Evolutionary conservation across 2,888 invertebrate species (phyloP).

Genomic region (Eurois occulta): DNA sequence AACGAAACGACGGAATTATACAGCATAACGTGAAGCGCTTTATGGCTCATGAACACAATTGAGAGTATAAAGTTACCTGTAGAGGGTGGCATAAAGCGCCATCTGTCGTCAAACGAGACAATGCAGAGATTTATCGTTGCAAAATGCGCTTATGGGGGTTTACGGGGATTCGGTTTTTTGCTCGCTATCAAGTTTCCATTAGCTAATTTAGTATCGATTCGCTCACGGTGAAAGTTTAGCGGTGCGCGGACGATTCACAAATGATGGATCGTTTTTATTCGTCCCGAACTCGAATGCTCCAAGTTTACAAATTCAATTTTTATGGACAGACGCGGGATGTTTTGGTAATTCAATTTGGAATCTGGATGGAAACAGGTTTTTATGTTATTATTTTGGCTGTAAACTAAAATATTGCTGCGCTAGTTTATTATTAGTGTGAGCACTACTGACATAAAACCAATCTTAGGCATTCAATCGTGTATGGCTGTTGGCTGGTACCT

Average conservation of each 20-base stretch:
- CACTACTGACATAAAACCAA: background rate
- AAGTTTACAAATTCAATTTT: conserved; percentile 84
- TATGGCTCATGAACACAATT: conserved; percentile 51
- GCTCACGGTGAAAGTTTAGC: conserved; percentile 81
- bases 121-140: conserved; percentile 87
- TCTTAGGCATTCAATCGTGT: background rate
- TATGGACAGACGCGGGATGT: conserved; percentile 78
- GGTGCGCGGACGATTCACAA: conserved; percentile 77
- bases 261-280: conserved; percentile 89
- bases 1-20: conserved; percentile 18
- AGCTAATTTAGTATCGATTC: conserved; percentile 89
- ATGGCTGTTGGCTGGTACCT: background rate
- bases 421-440: conserved; percentile 2
- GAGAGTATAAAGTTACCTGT: conserved; percentile 86
- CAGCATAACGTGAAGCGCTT: conserved; percentile 69
- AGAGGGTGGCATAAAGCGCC: conserved; percentile 78
- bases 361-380: conserved; percentile 55
- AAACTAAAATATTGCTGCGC: conserved; percentile 16
- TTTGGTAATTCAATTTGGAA: conserved; percentile 78
- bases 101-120: conserved; percentile 86
- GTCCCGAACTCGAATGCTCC: conserved; percentile 80
- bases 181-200: conserved; percentile 90
- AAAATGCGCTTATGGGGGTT: conserved; percentile 84
- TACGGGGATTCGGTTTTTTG: conserved; percentile 86
- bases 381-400: conserved; percentile 51